phyloP scores from a whole-genome alignment of 2,888 invertebrate species.

The Caenorhabditis virilis region DNA sequence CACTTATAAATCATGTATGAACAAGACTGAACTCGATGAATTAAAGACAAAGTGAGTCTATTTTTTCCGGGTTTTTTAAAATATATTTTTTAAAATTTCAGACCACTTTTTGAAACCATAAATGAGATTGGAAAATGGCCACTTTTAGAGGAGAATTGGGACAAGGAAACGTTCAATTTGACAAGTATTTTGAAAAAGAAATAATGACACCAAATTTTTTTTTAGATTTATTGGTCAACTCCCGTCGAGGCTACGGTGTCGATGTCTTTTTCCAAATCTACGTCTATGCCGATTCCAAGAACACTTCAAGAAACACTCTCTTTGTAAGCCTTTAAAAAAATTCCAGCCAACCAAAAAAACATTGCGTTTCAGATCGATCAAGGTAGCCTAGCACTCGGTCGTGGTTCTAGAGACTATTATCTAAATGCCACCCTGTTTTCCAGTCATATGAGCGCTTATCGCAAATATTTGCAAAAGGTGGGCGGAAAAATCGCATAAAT shows the following conservation, averaged over 20 bases:
- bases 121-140: constrained; percentile 64
- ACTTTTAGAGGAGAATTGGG: constrained; percentile 40
- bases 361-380: constrained; percentile 57
- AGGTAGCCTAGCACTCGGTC: constrained; percentile 61
- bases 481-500: not conserved
- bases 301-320: constrained; percentile 54
- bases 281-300: constrained; percentile 65
- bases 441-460: constrained; percentile 64
- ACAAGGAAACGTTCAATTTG: constrained; percentile 30
- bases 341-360: not conserved
- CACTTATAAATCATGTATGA: constrained; percentile 62
- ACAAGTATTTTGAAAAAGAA: no score
- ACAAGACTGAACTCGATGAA: constrained; percentile 53
- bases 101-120: constrained; percentile 48
- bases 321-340: constrained; percentile 26
- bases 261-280: constrained; percentile 67
- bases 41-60: constrained; percentile 43
- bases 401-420: constrained; percentile 65
- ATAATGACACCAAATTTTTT: no score
- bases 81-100: constrained; percentile 22
- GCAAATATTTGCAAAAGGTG: constrained; percentile 56
- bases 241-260: constrained; percentile 43
- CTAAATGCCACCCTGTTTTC: constrained; percentile 65
- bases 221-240: constrained; percentile 33
- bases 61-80: no score